Base-by-base conservation (phyloP, 2,888 invertebrate species). In the Balanococcus diminutus region DNA sequence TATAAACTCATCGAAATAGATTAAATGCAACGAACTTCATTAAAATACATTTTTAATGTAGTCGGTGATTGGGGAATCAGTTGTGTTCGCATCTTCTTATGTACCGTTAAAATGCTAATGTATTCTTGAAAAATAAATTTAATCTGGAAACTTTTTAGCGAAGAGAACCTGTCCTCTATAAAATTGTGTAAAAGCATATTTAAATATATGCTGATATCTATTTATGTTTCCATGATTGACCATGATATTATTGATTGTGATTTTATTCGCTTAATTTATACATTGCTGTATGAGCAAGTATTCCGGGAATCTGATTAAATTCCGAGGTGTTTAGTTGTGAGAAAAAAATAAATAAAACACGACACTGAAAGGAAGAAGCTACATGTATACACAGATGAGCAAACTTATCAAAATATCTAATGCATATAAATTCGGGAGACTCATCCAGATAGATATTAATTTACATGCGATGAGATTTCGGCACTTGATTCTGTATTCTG, bases 101-200 rank as follows among this genome's bases (percentile, higher is more conserved):
- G 51, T 85, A 85, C 85, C 85, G 85, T 85, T 85, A 85, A 85
- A 85, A 85, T 85, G 75, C 85, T 85, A 85, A 85, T 85, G 25
- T 46, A 42, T 19, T 22, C 32, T 85, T 14, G 42, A 39, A 75
- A 36, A 22, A 22, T 83, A 36, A 36, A 56, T 83, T 83, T 83
- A 83, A 83, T 83, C 32, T 36, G 61, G 36, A 82, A 83, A 79
- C 75, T 79, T 83, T 75, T 82, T 28, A 28, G 28, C 67, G 25
- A 79, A 79, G 36, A 32, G 75, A 75, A 79, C 75, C 75, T 19
- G 75, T 79, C 32, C 31, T 28, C 32, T 22, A 79, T 79, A 79
- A 79, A 79, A 79, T 36, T n/a, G 75, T 36, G 75, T 79, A 79
- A 79, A 79, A 79, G 31, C 19, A 22, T 79, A 36, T 79, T 79